A percentile compares a stretch with the other conserved stretches of the same genome.
Evolutionary conservation across 1,140 invertebrate species (phyloP).

Genomic region (Venturia canescens): DNA sequence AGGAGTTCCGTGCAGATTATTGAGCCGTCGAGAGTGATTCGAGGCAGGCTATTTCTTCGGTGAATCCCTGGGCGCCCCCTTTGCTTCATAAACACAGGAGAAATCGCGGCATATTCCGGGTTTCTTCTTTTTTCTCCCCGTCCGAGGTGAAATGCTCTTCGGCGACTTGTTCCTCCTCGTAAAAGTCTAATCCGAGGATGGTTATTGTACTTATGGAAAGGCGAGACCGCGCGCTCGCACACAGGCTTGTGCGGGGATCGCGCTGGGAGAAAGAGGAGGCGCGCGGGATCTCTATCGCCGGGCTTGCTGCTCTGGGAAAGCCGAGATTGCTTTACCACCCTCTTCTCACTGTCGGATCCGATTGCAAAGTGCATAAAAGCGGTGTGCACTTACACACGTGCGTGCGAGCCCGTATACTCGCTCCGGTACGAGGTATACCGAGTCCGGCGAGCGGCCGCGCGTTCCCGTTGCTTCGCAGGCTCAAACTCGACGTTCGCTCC

Average conservation of each 20-base stretch:
- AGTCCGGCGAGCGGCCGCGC: background rate
- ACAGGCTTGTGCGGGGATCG: too few species aligned
- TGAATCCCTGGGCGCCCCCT: too few species aligned
- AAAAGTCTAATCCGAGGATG: background rate
- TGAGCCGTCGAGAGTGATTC: too few species aligned
- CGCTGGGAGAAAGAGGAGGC: too few species aligned
- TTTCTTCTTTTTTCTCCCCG: too few species aligned
- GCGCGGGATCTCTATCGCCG: too few species aligned
- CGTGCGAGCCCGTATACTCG: background rate
- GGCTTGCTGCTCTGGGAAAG: background rate
- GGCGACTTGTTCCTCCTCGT: background rate
- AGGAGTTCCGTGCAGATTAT: too few species aligned
- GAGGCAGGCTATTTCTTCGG: too few species aligned
- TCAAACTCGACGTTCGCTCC: background rate
- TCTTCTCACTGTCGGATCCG: slow-evolving; percentile 6
- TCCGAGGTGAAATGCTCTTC: too few species aligned
- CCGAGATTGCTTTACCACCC: background rate
- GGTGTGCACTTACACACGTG: background rate
- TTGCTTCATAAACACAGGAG: too few species aligned
- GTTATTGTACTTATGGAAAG: background rate
- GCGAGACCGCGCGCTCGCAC: background rate
- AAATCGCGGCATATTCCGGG: too few species aligned
- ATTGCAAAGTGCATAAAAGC: slow-evolving; percentile 12
- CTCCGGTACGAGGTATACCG: background rate
- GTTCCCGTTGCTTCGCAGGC: background rate